Base-by-base conservation (phyloP, 2,113 vertebrate species). In the Cariama cristata region DNA sequence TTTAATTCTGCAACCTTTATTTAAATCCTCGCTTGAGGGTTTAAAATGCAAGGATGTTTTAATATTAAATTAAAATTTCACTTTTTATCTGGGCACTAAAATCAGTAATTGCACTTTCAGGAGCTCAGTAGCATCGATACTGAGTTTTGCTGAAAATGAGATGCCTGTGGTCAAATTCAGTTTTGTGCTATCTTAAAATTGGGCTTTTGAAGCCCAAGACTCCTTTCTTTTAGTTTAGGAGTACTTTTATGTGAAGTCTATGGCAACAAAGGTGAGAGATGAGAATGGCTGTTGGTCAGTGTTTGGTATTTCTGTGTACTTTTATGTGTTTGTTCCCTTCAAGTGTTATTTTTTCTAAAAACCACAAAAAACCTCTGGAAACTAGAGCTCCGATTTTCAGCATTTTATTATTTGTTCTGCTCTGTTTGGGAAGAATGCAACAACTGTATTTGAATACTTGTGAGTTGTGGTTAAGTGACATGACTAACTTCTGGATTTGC, bases 241-340 rank as follows among this genome's bases (percentile, higher is more conserved):
- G 38, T 67, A 22, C 44, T 64, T 88, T 50, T 17, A 1, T 21
- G 1, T 86, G 53, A 72, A 26, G 24, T 7, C 1, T 8, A 0
- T 38, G 19, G 75, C 50, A 73, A 24, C 27, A 56, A 33, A 58
- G 22, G n/a, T 10, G 5, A 44, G 74, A 74, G 12, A 58, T 58
- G 45, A 79, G 18, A 4, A 9, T 71, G 33, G 30, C 35, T 49
- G 4, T 69, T 75, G 23, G 30, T 79, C 17, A 3, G 8, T 40
- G 15, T 53, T 86, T 2, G 3, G 4, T 45, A 18, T 38, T 55
- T 33, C 53, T 49, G 19, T 19, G 3, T 82, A 15, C 15, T 79
- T 73, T 40, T 50, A 7, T n/a, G 47, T 5, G 5, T 14, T 23
- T 53, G 21, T 47, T 76, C 5, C 24, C 8, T 58, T 76, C 5